Percentiles rank a stretch among this genome's conserved stretches.
Evolutionary conservation across 1,140 invertebrate genomes (phyloP).

Genomic region (Drosophila leontia): DNA sequence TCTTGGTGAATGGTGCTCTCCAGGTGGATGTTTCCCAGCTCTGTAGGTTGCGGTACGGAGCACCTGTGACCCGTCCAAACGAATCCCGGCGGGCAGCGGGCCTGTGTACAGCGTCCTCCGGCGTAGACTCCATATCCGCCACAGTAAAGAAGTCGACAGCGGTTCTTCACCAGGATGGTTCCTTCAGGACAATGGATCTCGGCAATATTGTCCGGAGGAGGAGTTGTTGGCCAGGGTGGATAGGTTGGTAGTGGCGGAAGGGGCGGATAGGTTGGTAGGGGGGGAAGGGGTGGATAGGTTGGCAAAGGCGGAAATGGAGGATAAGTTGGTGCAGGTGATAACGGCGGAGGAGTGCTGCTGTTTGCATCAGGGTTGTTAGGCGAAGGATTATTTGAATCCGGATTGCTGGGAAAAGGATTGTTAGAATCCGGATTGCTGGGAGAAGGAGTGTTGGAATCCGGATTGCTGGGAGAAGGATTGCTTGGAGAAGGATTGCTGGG

Average conservation of each 20-base stretch:
- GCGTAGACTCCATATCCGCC: conserved; percentile 16
- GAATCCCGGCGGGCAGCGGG: conserved; percentile 56
- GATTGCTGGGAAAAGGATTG: neutral
- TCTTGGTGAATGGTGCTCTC: conserved; percentile 30
- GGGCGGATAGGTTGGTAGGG: neutral
- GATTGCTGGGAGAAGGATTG: neutral
- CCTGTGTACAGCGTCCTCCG: conserved; percentile 42
- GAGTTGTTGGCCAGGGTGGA: conserved; percentile 6
- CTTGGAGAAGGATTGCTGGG: neutral
- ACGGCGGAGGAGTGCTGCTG: neutral
- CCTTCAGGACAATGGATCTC: conserved; percentile 41
- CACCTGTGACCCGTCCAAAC: conserved; percentile 65
- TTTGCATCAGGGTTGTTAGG: neutral
- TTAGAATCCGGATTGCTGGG: neutral
- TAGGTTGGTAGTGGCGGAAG: conserved; percentile 4
- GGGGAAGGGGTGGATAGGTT: conserved; percentile 1
- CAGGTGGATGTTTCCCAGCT: conserved; percentile 44
- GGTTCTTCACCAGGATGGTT: conserved; percentile 43
- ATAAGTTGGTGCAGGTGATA: conserved; percentile 5
- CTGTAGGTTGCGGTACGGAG: conserved; percentile 20
- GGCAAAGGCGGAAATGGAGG: neutral
- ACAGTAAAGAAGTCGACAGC: conserved; percentile 64
- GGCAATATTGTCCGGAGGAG: conserved; percentile 33
- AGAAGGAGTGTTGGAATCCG: neutral
- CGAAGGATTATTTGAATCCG: neutral